These are phyloP conservation scores for Macrocentrus cingulum DNA, from an alignment of 1,140 invertebrate species.

Conservation along the genomic window DNA sequence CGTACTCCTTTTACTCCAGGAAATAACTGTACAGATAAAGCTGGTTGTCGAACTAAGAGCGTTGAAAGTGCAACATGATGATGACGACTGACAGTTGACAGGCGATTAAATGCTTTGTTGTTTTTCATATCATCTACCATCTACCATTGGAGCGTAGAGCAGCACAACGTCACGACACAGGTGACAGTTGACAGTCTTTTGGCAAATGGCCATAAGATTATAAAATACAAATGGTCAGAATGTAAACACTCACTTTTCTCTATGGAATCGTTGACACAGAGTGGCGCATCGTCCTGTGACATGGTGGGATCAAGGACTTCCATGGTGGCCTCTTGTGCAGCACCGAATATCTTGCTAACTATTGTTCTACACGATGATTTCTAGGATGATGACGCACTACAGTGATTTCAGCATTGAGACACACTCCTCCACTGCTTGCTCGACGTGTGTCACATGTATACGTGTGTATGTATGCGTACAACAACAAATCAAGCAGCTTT, in stretches of 20 bases:
- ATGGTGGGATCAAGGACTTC: conserved; percentile 46
- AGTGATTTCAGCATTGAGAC: not conserved
- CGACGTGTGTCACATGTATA: no score
- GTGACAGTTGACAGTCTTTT: no score
- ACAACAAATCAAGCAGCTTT: no score
- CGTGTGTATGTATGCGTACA: no score
- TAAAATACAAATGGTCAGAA: not conserved
- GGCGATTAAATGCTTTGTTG: no score
- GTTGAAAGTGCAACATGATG: conserved; percentile 14
- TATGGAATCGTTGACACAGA: conserved; percentile 44
- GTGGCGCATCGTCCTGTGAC: conserved; percentile 44
- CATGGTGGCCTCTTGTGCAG: conserved; percentile 28
- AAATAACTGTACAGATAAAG: not conserved
- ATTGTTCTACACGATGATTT: not conserved
- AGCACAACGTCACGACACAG: no score
- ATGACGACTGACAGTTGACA: conserved; percentile 13
- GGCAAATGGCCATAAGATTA: not conserved
- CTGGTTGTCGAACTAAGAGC: not conserved
- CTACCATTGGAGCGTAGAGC: no score
- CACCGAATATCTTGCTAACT: not conserved
- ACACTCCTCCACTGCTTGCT: not conserved
- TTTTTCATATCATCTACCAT: no score
- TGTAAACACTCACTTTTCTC: conserved; percentile 39
- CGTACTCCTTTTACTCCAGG: not conserved
- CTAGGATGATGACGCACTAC: conserved; percentile 4